phyloP scores from a whole-genome alignment of 2,797 vertebrate species.

The Hyperoplus immaculatus region DNA sequence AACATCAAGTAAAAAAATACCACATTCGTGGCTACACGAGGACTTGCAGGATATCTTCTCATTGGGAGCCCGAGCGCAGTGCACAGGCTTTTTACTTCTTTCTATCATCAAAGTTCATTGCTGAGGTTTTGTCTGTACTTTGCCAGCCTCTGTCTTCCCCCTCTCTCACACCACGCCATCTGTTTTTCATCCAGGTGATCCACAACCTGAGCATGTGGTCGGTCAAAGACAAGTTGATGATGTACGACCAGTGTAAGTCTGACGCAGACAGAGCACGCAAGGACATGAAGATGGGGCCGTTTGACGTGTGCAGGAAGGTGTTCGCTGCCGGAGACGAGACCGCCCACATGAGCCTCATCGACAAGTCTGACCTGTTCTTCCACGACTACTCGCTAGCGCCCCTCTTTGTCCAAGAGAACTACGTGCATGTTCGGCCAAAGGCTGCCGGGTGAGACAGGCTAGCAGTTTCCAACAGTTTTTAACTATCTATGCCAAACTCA shows the following conservation, averaged over 20 bases:
- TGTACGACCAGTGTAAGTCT: constrained; percentile 92
- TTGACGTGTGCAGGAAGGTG: constrained; percentile 95
- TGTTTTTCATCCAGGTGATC: constrained; percentile 86
- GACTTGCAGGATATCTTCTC: no score
- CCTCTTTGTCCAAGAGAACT: constrained; percentile 98
- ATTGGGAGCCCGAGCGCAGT: no score
- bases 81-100: no score
- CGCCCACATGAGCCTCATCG: constrained; percentile 92
- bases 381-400: constrained; percentile 97
- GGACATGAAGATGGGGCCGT: constrained; percentile 94
- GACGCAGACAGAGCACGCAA: constrained; percentile 92
- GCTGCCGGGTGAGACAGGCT: constrained; percentile 90
- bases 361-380: constrained; percentile 98
- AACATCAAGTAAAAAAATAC: no score
- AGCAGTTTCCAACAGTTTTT: background rate
- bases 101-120: background rate
- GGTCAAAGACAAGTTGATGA: constrained; percentile 90
- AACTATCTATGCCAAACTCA: background rate
- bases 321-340: constrained; percentile 91
- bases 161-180: background rate
- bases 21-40: no score
- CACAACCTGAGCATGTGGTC: constrained; percentile 99
- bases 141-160: no score
- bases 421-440: constrained; percentile 91
- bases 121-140: background rate